Percentiles rank a stretch among this genome's conserved stretches.
phyloP scores from a whole-genome alignment of 2,888 invertebrate genomes.

The Caenorhabditis doughertyi region DNA sequence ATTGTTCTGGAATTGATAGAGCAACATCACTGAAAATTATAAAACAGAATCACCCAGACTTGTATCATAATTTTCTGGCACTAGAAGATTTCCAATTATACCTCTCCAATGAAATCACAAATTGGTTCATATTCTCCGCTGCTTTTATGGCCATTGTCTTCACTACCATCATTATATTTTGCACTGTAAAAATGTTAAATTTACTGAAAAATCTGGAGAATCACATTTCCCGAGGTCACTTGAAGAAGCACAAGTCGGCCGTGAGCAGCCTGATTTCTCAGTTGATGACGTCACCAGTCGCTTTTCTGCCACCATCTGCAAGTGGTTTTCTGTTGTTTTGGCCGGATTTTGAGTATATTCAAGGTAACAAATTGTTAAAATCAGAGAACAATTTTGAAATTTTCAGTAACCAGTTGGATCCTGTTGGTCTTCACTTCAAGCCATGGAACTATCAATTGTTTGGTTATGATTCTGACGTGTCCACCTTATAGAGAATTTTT shows the following conservation, averaged over 20 bases:
- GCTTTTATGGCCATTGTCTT: not conserved
- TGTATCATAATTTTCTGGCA: not conserved
- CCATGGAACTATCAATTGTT: conserved; percentile 36
- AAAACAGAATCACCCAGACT: conserved; percentile 21
- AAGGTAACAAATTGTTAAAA: conserved; percentile 6
- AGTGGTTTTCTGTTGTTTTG: conserved; percentile 27
- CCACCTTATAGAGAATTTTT: conserved; percentile 36
- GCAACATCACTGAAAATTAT: conserved; percentile 1
- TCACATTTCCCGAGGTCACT: conserved; percentile 19
- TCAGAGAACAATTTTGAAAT: not conserved
- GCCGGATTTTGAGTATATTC: conserved; percentile 29
- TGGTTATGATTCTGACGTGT: conserved; percentile 49
- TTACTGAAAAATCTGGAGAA: conserved; percentile 21
- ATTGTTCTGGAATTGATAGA: conserved; percentile 10
- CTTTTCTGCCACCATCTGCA: conserved; percentile 28
- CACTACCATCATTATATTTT: conserved; percentile 21
- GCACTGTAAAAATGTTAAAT: conserved; percentile 27
- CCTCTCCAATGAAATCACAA: conserved; percentile 9
- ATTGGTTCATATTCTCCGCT: conserved; percentile 20
- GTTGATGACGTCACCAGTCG: conserved; percentile 25
- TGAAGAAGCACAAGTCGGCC: conserved; percentile 36
- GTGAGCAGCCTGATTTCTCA: conserved; percentile 37
- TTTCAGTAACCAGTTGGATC: conserved; percentile 30
- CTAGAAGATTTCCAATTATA: conserved; percentile 46
- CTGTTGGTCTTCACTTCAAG: conserved; percentile 22